phyloP scores from a whole-genome alignment of 2,113 vertebrate species.

The Pristiophorus japonicus region DNA sequence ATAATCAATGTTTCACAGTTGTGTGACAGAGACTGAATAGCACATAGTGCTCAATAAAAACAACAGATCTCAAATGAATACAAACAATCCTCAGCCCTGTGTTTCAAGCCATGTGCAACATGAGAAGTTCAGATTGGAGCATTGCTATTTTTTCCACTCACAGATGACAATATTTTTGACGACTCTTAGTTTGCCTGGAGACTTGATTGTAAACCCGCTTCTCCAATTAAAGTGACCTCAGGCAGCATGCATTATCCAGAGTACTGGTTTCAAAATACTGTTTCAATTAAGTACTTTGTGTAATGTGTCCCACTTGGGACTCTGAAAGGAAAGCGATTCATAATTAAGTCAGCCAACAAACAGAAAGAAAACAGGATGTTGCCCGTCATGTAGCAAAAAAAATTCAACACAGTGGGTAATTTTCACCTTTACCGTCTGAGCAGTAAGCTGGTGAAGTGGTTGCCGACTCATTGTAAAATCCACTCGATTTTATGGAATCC shows the following conservation, averaged over 20 bases:
- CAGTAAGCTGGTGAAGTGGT: background rate
- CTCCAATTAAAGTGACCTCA: background rate
- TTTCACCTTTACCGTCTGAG: background rate
- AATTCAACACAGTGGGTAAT: background rate
- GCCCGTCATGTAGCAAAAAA: background rate
- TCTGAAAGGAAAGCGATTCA: background rate
- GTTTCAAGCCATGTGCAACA: background rate
- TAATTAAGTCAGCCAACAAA: background rate
- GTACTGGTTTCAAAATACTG: background rate
- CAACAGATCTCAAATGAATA: background rate
- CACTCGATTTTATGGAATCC: background rate
- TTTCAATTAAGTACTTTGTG: background rate
- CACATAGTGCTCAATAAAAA: background rate
- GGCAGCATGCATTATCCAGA: background rate
- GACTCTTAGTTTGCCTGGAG: background rate
- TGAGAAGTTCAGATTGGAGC: background rate
- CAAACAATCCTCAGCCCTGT: background rate
- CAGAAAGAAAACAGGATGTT: background rate
- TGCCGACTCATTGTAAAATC: background rate
- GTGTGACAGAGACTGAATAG: background rate
- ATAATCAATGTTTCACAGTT: slow-evolving; percentile 9
- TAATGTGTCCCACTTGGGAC: background rate
- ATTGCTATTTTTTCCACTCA: background rate
- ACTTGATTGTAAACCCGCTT: background rate
- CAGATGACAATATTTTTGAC: background rate